Conservation (phyloP, 2,797 vertebrate genomes). For the Lutjanus argentimaculatus region DNA sequence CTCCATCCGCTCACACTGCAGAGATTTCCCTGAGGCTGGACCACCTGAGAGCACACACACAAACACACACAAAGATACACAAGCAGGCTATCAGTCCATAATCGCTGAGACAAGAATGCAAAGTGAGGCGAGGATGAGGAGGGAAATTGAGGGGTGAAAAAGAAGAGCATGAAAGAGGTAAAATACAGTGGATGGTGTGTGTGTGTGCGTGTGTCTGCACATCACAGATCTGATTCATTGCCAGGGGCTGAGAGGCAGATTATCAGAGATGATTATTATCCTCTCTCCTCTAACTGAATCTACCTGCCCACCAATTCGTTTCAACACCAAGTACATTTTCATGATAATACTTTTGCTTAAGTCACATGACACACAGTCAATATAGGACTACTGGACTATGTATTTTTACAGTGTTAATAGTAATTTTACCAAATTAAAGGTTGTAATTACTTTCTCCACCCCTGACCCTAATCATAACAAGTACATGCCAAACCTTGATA, state of each 20-base stretch:
- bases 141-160: constrained; percentile 31
- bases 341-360: no score
- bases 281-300: constrained; percentile 5
- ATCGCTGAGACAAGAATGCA: constrained; percentile 12
- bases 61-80: constrained; percentile 32
- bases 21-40: constrained; percentile 93
- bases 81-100: constrained; percentile 14
- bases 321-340: neutral
- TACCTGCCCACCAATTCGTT: neutral
- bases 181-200: neutral
- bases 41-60: constrained; percentile 83
- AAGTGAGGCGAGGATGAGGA: constrained; percentile 3
- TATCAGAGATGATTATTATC: constrained; percentile 39
- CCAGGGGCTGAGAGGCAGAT: constrained; percentile 20
- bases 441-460: no score
- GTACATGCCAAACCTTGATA: no score
- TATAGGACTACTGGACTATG: no score
- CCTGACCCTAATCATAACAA: no score
- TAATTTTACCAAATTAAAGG: no score
- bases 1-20: constrained; percentile 91
- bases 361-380: no score
- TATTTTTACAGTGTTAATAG: no score
- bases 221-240: constrained; percentile 31
- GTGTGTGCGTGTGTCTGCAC: neutral
- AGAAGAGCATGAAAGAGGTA: neutral